Conservation (phyloP, 2,797 vertebrate species). For the Gouania willdenowi region DNA sequence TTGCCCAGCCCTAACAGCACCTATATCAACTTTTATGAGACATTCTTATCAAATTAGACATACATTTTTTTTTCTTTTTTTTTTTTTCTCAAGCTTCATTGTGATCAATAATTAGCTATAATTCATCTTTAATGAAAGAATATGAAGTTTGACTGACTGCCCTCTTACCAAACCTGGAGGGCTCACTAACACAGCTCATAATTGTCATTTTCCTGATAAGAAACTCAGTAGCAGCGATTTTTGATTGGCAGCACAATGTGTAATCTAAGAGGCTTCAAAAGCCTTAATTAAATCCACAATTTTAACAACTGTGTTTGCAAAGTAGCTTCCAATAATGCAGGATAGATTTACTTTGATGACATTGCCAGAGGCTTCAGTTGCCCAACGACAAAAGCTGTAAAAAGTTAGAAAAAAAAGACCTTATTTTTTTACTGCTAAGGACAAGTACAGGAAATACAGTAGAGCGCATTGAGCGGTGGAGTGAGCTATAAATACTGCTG, state of each 20-base stretch:
- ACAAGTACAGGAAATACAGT: constrained; percentile 25
- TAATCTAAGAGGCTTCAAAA: background rate
- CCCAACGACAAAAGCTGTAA: constrained; percentile 13
- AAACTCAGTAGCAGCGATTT: no score
- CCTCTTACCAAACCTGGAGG: no score
- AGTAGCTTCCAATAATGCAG: constrained; percentile 7
- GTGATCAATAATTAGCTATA: no score
- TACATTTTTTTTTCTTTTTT: no score
- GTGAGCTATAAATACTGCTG: constrained; percentile 38
- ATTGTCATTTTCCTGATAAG: no score
- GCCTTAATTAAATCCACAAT: background rate
- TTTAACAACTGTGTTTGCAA: background rate
- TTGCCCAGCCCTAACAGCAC: no score
- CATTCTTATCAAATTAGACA: no score
- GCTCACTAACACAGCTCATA: no score
- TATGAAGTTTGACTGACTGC: no score
- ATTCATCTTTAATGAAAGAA: no score
- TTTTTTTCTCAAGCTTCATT: no score
- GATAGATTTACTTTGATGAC: constrained; percentile 8
- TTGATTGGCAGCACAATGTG: background rate
- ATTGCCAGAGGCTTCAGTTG: constrained; percentile 5
- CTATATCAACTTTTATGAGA: no score
- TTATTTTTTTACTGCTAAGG: constrained; percentile 25
- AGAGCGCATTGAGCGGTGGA: constrained; percentile 13
- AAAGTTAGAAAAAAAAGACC: constrained; percentile 14